phyloP scores from a whole-genome alignment of 2,797 vertebrate species.

The Falco peregrinus region DNA sequence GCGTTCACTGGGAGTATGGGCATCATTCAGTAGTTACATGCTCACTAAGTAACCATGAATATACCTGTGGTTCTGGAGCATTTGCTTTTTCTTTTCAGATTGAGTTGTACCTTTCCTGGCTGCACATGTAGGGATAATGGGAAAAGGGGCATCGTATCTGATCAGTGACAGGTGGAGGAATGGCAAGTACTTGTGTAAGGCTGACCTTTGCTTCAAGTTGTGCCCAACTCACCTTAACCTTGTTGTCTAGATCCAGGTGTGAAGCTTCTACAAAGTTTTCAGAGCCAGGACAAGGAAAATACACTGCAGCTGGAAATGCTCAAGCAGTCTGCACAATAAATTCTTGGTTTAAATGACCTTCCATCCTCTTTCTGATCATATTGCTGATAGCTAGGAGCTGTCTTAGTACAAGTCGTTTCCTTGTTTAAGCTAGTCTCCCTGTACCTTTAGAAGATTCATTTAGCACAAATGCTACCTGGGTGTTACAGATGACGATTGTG shows the following conservation, averaged over 20 bases:
- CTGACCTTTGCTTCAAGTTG: not conserved
- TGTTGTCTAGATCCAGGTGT: not conserved
- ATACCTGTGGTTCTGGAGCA: not conserved
- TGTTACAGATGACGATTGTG: not conserved
- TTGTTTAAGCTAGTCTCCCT: not conserved
- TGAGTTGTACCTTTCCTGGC: not conserved
- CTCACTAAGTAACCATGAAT: not conserved
- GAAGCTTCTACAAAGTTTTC: not conserved
- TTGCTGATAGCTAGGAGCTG: not conserved
- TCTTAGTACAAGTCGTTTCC: not conserved
- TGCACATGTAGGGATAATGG: not conserved
- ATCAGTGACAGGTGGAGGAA: not conserved
- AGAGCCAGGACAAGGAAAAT: not conserved
- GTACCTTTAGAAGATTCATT: not conserved
- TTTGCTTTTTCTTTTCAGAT: not conserved
- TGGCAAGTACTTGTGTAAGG: not conserved
- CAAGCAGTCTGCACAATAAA: not conserved
- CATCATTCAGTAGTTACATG: fast-evolving
- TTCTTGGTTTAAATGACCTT: not conserved
- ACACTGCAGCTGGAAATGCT: not conserved
- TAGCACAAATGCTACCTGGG: not conserved
- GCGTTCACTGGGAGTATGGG: not conserved
- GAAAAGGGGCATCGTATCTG: not conserved
- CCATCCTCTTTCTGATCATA: not conserved
- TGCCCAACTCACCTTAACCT: not conserved